These are phyloP conservation scores for Pituophis catenifer DNA, from an alignment of 2,113 vertebrate genomes.

Conservation along the genomic window DNA sequence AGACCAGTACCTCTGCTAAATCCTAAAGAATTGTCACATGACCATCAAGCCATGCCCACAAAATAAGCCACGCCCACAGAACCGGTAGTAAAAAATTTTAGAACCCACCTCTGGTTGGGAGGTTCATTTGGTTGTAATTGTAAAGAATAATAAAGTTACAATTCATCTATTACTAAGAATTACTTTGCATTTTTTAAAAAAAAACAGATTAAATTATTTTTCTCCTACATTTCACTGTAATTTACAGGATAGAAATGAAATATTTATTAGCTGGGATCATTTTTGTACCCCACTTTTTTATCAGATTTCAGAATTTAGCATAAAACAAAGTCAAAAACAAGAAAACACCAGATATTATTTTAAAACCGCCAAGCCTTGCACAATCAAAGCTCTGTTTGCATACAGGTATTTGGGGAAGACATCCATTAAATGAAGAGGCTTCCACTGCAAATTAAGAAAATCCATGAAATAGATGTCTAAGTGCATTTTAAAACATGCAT, in stretches of 20 bases:
- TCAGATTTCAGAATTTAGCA: neutral
- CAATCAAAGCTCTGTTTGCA: neutral
- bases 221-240: neutral
- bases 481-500: neutral
- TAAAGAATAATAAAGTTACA: neutral
- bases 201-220: neutral
- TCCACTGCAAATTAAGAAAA: neutral
- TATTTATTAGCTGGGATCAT: neutral
- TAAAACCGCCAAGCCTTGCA: neutral
- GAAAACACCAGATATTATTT: neutral
- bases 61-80: no score
- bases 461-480: neutral
- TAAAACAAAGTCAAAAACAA: neutral
- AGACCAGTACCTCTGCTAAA: no score
- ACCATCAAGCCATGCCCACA: no score
- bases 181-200: neutral
- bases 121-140: neutral
- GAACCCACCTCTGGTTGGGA: no score
- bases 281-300: neutral
- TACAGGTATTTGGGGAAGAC: neutral
- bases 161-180: neutral
- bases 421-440: neutral
- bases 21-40: no score
- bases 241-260: neutral
- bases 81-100: no score